Percentiles rank a stretch among this genome's conserved stretches.
Conservation (phyloP, 2,888 invertebrate genomes). For the Ophion ventricosus region DNA sequence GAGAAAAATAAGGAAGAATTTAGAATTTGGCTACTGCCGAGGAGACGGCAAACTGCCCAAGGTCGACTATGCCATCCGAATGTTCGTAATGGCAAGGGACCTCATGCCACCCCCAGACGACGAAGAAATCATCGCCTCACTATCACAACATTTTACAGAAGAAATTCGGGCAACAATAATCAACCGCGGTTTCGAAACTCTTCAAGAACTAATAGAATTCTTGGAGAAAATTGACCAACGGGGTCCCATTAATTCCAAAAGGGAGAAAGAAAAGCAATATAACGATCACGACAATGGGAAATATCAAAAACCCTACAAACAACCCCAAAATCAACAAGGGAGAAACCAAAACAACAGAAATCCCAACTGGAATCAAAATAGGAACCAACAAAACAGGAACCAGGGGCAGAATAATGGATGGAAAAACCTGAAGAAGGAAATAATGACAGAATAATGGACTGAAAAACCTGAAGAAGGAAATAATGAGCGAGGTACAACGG, state of each 20-base stretch:
- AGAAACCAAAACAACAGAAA: neutral
- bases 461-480: neutral
- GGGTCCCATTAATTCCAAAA: constrained; percentile 10
- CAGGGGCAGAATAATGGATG: neutral
- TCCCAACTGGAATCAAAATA: neutral
- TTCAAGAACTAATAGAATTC: neutral
- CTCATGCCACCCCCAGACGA: constrained; percentile 1
- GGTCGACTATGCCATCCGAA: constrained; percentile 15
- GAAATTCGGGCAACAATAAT: constrained; percentile 12
- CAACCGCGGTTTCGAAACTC: neutral
- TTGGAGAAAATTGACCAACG: constrained; percentile 24
- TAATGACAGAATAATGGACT: neutral
- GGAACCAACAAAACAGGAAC: neutral
- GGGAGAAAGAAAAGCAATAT: neutral
- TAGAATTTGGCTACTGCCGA: neutral
- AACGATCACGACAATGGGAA: neutral
- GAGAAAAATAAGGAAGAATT: neutral
- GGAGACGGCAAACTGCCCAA: neutral
- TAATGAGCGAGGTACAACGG: constrained; percentile 14
- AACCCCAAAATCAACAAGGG: neutral
- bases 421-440: neutral
- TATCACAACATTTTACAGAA: constrained; percentile 4
- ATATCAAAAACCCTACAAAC: neutral
- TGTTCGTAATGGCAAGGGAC: neutral
- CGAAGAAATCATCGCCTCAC: neutral